phyloP scores from a whole-genome alignment of 2,797 vertebrate species.

The Hippocampus kuda region DNA sequence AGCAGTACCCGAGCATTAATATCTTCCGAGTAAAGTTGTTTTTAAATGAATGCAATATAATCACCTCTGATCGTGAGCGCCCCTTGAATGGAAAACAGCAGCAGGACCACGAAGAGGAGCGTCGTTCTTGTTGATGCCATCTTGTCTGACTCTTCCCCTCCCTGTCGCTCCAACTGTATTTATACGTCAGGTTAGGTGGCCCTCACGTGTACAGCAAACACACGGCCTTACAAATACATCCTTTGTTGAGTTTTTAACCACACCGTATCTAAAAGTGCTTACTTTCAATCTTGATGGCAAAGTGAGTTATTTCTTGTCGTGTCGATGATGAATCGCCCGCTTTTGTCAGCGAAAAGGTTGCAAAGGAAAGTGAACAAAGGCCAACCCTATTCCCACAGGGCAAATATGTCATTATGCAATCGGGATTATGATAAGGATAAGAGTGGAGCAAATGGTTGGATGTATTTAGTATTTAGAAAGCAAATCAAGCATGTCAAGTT shows the following conservation, averaged over 20 bases:
- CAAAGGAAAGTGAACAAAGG: background rate
- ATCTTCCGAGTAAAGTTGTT: too few species aligned
- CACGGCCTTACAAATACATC: too few species aligned
- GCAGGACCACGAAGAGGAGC: constrained; percentile 32
- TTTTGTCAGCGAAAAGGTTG: background rate
- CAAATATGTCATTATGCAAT: constrained; percentile 1
- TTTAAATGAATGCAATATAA: background rate
- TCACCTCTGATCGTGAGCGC: constrained; percentile 35
- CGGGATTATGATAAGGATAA: too few species aligned
- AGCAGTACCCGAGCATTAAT: too few species aligned
- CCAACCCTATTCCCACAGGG: background rate
- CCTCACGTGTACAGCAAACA: background rate
- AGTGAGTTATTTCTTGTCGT: background rate
- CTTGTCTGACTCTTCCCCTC: background rate
- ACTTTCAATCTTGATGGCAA: background rate
- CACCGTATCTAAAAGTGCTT: background rate
- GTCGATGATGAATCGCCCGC: background rate
- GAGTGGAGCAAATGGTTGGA: too few species aligned
- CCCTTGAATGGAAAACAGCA: constrained; percentile 31
- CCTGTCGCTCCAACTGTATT: background rate
- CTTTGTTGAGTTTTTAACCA: background rate
- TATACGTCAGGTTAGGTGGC: background rate
- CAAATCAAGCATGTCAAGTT: too few species aligned
- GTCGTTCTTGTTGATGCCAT: constrained; percentile 31
- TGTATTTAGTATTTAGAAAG: too few species aligned